Conservation (phyloP, 2,888 invertebrate genomes). For the Bellardia bayeri region DNA sequence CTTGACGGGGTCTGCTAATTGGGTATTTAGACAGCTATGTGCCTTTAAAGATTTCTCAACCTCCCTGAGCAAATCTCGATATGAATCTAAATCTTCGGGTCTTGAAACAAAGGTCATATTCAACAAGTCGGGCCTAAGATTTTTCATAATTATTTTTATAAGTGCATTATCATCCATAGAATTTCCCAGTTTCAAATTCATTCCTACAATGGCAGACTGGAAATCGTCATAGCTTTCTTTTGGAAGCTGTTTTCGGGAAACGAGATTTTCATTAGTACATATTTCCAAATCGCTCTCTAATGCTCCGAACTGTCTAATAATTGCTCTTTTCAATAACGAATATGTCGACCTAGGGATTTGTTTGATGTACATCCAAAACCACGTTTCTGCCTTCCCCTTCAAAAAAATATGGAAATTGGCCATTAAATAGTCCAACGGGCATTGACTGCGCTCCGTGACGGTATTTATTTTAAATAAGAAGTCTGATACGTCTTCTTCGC, state of each 20-base stretch:
- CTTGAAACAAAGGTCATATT: conserved; percentile 26
- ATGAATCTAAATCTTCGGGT: conserved; percentile 17
- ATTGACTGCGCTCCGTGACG: neutral
- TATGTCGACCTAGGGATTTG: neutral
- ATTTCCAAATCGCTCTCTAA: conserved; percentile 29
- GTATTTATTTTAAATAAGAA: conserved; percentile 15
- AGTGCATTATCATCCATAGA: conserved; percentile 19
- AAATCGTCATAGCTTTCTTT: conserved; percentile 14
- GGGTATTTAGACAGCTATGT: neutral
- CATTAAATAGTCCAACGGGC: neutral
- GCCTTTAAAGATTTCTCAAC: neutral
- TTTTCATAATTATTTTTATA: conserved; percentile 22
- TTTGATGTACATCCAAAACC: conserved; percentile 18
- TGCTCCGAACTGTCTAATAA: conserved; percentile 7
- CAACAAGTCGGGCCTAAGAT: neutral
- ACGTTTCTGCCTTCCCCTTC: conserved; percentile 9
- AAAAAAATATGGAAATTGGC: conserved; percentile 7
- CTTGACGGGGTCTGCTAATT: neutral
- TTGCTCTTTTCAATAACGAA: neutral
- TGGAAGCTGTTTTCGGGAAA: conserved; percentile 14
- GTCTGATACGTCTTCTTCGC: neutral
- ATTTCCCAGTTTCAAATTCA: conserved; percentile 9
- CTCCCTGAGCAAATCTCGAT: conserved; percentile 11
- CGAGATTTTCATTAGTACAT: neutral
- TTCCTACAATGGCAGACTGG: neutral